phyloP scores from a whole-genome alignment of 2,888 invertebrate genomes.

The Melinaea menophilus region DNA sequence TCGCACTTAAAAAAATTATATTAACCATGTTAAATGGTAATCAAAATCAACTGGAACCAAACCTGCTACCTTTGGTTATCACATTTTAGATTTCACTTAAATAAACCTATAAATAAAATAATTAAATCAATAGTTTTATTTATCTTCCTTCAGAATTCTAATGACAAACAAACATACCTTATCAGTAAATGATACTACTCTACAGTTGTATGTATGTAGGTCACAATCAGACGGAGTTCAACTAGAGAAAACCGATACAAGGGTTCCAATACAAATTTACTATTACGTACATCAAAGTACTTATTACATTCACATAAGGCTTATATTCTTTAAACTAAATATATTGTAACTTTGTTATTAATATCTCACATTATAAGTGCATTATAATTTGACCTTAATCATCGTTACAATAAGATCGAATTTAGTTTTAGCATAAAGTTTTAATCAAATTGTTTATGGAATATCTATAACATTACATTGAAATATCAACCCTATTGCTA shows the following conservation, averaged over 20 bases:
- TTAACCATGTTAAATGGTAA: too few relatives aligned
- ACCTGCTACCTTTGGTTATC: too few relatives aligned
- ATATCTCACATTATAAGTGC: neutral
- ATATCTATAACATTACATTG: neutral
- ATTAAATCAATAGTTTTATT: too few relatives aligned
- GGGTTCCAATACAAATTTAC: conserved; percentile 3
- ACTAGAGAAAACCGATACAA: neutral
- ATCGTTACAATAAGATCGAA: neutral
- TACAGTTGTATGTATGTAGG: neutral
- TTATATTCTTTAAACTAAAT: neutral
- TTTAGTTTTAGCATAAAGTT: neutral
- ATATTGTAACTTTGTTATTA: neutral
- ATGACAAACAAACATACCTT: conserved; percentile 1
- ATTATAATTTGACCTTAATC: neutral
- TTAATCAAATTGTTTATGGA: conserved; percentile 1
- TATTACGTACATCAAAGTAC: neutral
- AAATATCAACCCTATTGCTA: conserved; percentile 1
- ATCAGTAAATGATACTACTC: neutral
- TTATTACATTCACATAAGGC: neutral
- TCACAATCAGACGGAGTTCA: conserved; percentile 1
- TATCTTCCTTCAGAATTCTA: neutral
- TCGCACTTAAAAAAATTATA: too few relatives aligned
- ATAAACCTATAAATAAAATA: too few relatives aligned
- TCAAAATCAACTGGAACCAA: too few relatives aligned
- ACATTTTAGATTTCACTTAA: too few relatives aligned